These are phyloP conservation scores for Cyclura pinguis DNA, from an alignment of 2,797 vertebrate genomes.

Conservation along the genomic window DNA sequence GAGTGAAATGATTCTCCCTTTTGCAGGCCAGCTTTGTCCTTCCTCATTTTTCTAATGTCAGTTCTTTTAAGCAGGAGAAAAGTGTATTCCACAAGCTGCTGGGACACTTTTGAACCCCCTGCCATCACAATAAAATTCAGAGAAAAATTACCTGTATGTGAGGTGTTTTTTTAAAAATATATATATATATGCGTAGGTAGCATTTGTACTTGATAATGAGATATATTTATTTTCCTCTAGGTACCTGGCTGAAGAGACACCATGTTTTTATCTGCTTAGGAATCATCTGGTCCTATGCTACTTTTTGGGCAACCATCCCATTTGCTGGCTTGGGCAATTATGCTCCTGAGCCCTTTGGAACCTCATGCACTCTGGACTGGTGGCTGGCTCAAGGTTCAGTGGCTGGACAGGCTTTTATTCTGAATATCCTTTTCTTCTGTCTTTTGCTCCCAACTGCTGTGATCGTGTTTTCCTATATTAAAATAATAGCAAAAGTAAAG, in stretches of 20 bases:
- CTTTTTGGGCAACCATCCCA: conserved; percentile 94
- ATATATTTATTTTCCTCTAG: conserved; percentile 72
- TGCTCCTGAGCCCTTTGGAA: conserved; percentile 94
- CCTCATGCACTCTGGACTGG: conserved; percentile 96
- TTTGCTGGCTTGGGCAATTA: conserved; percentile 92
- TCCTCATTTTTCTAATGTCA: background rate
- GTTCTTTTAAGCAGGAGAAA: too few relatives aligned
- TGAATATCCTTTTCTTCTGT: conserved; percentile 94
- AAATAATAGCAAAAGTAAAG: conserved; percentile 95
- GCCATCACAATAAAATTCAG: too few relatives aligned
- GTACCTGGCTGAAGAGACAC: conserved; percentile 93
- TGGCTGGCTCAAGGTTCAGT: conserved; percentile 92
- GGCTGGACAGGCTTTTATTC: conserved; percentile 89
- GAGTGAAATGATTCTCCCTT: background rate
- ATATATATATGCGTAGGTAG: too few relatives aligned
- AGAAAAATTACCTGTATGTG: too few relatives aligned
- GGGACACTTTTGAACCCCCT: too few relatives aligned
- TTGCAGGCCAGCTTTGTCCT: background rate
- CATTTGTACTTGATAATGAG: conserved; percentile 15
- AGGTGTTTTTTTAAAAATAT: too few relatives aligned
- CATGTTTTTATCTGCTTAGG: conserved; percentile 88
- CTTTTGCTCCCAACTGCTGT: conserved; percentile 89
- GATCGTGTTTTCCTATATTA: conserved; percentile 93
- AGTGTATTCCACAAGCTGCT: too few relatives aligned
- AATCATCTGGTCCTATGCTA: conserved; percentile 90